Conservation (phyloP, 2,888 invertebrate species). For the Arrhopalites spinosus region DNA sequence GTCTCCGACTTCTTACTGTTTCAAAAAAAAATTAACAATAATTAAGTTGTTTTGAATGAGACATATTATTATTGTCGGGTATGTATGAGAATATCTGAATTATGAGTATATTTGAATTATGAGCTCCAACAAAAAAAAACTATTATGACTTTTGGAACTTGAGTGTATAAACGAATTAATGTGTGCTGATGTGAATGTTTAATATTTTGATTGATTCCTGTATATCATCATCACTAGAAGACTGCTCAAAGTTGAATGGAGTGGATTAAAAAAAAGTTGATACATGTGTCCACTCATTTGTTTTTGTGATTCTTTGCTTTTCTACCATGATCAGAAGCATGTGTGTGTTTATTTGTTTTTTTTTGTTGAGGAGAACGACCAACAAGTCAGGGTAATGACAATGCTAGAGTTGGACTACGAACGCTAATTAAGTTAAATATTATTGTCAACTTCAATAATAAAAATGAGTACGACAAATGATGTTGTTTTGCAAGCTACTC, state of each 20-base stretch:
- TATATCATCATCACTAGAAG: conserved; percentile 39
- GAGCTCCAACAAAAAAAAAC: conserved; percentile 24
- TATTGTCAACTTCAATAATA: not conserved
- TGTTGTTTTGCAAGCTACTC: not conserved
- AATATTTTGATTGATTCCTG: conserved; percentile 30
- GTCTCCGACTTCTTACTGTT: conserved; percentile 14
- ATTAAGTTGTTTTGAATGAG: conserved; percentile 30
- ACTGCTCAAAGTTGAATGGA: conserved; percentile 38
- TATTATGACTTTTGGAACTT: conserved; percentile 1
- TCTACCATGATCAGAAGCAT: conserved; percentile 27
- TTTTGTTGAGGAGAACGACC: not conserved
- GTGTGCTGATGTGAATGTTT: conserved; percentile 28
- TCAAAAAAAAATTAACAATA: conserved; percentile 22
- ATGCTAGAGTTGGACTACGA: not conserved
- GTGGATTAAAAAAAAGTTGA: conserved; percentile 34
- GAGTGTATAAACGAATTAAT: conserved; percentile 6
- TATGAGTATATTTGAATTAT: conserved; percentile 14
- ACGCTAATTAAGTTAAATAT: not conserved
- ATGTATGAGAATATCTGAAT: conserved; percentile 18
- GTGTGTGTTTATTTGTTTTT: conserved; percentile 17
- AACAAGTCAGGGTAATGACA: conserved; percentile 32
- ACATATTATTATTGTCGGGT: not conserved
- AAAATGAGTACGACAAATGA: conserved; percentile 7
- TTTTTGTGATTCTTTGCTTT: conserved; percentile 36
- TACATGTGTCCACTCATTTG: conserved; percentile 32